A percentile compares a stretch with the other conserved stretches of the same genome.
These are phyloP conservation scores for Cricetomys ansorgei DNA, from an alignment of 2,113 vertebrate species.

Conservation along the genomic window DNA sequence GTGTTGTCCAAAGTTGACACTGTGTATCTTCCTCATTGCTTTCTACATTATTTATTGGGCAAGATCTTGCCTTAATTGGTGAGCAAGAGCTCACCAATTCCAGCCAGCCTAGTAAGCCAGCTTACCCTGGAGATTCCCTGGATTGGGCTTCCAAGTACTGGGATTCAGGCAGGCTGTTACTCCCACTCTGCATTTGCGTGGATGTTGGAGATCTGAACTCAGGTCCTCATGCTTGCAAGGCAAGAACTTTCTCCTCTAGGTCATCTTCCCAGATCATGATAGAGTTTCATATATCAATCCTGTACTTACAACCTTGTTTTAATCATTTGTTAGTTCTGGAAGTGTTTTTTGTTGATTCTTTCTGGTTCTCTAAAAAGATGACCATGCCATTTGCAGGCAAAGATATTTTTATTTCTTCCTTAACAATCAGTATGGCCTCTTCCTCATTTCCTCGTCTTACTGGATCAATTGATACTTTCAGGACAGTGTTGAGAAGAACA, in stretches of 20 bases:
- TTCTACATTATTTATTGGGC: background rate
- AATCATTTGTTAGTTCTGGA: background rate
- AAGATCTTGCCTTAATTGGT: background rate
- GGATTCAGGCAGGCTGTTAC: background rate
- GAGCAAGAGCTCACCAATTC: background rate
- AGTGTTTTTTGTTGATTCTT: background rate
- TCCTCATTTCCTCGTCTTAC: background rate
- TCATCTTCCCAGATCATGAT: background rate
- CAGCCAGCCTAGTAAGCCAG: background rate
- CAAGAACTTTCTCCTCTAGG: background rate
- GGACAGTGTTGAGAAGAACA: background rate
- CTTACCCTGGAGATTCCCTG: background rate
- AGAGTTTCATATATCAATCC: background rate
- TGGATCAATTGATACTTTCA: background rate
- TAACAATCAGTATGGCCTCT: background rate
- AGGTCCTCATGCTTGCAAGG: background rate
- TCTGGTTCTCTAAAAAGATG: background rate
- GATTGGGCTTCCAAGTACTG: background rate
- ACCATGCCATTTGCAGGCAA: background rate
- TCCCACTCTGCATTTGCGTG: background rate
- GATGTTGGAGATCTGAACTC: background rate
- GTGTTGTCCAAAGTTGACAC: background rate
- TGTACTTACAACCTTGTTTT: background rate
- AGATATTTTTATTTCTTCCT: background rate
- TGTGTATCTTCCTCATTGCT: background rate